phyloP scores from a whole-genome alignment of 2,113 vertebrate species.

The Apodemus sylvaticus region DNA sequence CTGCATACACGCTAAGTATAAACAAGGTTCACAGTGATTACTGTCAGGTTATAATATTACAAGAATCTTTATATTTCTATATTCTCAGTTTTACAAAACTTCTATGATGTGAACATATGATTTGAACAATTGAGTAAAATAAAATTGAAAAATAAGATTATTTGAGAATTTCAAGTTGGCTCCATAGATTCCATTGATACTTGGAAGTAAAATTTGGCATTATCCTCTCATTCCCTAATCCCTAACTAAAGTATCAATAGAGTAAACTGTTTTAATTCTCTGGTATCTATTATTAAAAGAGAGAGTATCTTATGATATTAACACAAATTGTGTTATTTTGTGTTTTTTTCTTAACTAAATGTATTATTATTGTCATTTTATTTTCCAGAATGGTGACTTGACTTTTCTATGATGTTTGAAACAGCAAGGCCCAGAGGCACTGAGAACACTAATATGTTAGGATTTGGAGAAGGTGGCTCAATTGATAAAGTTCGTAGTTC shows the following conservation, averaged over 20 bases:
- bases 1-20: neutral
- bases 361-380: neutral
- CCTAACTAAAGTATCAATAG: neutral
- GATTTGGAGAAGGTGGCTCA: neutral
- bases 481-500: neutral
- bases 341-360: neutral
- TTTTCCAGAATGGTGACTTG: neutral
- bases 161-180: neutral
- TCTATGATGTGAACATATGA: neutral
- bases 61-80: neutral
- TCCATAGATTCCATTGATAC: neutral
- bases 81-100: neutral
- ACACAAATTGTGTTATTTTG: neutral
- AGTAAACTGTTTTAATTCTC: neutral
- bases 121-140: neutral
- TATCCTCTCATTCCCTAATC: neutral
- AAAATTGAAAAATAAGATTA: neutral
- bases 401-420: neutral
- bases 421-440: fast-evolving
- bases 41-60: neutral
- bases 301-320: neutral
- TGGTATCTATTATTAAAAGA: neutral
- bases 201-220: neutral
- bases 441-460: fast-evolving
- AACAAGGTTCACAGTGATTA: constrained; percentile 34